Evolutionary conservation across 2,113 vertebrate genomes (phyloP).

Genomic region (Siniperca chuatsi): DNA sequence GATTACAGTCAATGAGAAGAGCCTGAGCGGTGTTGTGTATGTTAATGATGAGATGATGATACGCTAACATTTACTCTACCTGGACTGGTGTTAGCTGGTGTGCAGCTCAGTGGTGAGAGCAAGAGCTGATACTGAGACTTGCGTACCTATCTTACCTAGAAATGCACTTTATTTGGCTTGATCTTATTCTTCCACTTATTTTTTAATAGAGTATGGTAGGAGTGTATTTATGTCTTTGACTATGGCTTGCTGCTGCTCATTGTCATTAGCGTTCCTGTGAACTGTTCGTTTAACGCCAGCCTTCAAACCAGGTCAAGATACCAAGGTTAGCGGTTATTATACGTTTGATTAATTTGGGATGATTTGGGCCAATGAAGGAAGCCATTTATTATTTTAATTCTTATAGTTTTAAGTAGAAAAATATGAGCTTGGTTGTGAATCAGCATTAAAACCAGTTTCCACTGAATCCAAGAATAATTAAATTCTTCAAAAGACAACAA

Average conservation of each 20-base stretch:
- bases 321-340: too few species aligned
- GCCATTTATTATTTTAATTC: neutral
- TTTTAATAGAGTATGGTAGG: neutral
- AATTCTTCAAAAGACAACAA: neutral
- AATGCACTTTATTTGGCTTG: neutral
- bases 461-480: neutral
- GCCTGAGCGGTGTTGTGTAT: constrained; percentile 35
- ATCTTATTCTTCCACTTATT: neutral
- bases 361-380: neutral
- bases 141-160: neutral
- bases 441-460: neutral
- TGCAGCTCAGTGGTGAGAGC: neutral
- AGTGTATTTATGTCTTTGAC: too few species aligned
- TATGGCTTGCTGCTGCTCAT: too few species aligned
- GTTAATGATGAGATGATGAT: constrained; percentile 60
- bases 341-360: neutral
- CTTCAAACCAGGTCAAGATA: too few species aligned
- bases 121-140: neutral
- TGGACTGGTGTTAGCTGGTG: constrained; percentile 9
- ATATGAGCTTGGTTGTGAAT: neutral
- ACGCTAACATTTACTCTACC: constrained; percentile 45
- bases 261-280: too few species aligned
- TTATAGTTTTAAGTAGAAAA: neutral
- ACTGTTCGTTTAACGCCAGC: too few species aligned
- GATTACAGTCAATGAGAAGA: constrained; percentile 70